Evolutionary conservation across 2,113 vertebrate species (phyloP), one percentile per base, ranked within the genome.

Genomic region (Lipophrys pholis): DNA sequence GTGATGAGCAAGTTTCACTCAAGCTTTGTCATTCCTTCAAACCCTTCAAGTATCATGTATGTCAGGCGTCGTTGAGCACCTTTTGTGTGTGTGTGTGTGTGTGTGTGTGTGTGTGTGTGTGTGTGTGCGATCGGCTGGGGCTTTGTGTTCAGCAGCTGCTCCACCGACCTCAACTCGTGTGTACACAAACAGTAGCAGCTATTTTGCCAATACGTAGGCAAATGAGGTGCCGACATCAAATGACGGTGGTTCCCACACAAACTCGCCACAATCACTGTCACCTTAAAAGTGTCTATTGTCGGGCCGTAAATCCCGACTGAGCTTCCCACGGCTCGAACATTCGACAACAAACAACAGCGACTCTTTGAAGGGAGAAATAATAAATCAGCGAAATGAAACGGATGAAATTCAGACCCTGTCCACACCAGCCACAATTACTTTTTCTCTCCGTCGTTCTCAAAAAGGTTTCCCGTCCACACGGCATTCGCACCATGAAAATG

Each of bases 191-290:
- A 85, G n/a, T 35, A 17, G 61, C 56, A 17, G 61, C 56, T 86
- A 90, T 90, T 84, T 87, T 84, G 80, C 80, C 71, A 82, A 86
- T 81, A 82, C 80, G 66, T 82, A 90, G 58, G 90, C 89, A 90
- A 91, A 90, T 86, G 15, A 88, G 68, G 35, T 55, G 56, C 68
- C 66, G 60, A 57, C 52, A 79, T 82, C 65, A 80, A 82, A 74
- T 80, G 50, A 46, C 36, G 55, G 30, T 21, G 68, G 54, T 72
- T 78, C 41, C 17, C 50, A 58, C 64, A 69, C 42, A 56, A 30
- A 21, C 17, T 21, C 35, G 42, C 53, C 41, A 48, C 48, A 65
- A 61, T 60, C 57, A 36, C 48, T 9, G 38, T 14, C 15, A 11
- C 40, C 6, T 53, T 5, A 38, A 45, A 39, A 41, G 16, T 45